Percentiles rank a stretch among this genome's conserved stretches.
Evolutionary conservation across 2,797 vertebrate species (phyloP).

Genomic region (Neosilurus mollespiculum): DNA sequence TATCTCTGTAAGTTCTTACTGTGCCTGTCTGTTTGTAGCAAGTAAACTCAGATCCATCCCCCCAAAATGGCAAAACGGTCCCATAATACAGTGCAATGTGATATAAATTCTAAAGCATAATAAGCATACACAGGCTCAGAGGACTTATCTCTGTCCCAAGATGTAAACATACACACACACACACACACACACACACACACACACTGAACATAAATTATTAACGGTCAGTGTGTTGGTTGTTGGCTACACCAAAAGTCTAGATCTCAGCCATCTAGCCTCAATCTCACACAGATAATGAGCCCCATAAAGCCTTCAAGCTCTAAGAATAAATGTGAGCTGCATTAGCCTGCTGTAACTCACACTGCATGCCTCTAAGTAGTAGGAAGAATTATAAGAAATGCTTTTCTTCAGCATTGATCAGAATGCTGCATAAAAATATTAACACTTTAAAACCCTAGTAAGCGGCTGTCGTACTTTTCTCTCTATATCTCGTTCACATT

Average conservation of each 20-base stretch:
- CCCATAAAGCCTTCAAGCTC: constrained; percentile 95
- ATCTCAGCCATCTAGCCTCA: constrained; percentile 86
- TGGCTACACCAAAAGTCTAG: constrained; percentile 83
- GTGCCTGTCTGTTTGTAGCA: constrained; percentile 1
- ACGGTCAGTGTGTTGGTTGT: constrained; percentile 81
- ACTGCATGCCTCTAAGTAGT: constrained; percentile 91
- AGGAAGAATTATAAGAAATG: constrained; percentile 98
- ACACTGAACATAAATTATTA: constrained; percentile 67
- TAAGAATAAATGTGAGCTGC: constrained; percentile 94
- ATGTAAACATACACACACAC: constrained; percentile 30
- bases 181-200: neutral
- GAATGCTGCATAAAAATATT: constrained; percentile 88
- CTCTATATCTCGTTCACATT: constrained; percentile 1
- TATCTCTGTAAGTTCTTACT: neutral
- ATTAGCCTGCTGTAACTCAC: constrained; percentile 94
- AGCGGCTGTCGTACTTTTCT: constrained; percentile 79
- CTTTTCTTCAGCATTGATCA: constrained; percentile 94
- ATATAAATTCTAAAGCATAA: constrained; percentile 5
- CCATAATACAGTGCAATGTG: constrained; percentile 12
- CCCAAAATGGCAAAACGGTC: neutral
- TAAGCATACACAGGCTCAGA: constrained; percentile 9
- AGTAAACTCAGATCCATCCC: neutral
- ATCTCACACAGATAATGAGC: constrained; percentile 98
- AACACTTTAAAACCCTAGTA: constrained; percentile 84
- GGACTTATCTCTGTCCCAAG: neutral